Base-by-base conservation (phyloP, 1,140 invertebrate species). In the Venustaconcha ellipsiformis region DNA sequence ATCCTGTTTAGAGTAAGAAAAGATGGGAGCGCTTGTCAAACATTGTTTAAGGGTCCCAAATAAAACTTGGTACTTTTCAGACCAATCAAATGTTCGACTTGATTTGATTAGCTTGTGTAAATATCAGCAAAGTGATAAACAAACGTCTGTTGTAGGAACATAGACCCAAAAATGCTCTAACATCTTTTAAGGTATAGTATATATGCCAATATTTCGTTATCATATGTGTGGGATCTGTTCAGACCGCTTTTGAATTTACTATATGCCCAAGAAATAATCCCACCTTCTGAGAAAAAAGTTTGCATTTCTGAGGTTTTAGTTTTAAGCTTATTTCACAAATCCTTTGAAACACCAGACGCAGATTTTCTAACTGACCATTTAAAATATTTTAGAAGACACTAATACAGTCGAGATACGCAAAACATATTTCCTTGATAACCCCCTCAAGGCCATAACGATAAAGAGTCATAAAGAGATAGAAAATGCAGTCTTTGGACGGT, bases 401-500 rank as follows among this genome's bases (percentile, higher is more conserved):
- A 37, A 37, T 37, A 37, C 8, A 5, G 8, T 37, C 37, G 37
- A 37, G 4, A 4, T 37, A 37, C 8, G 4, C 37, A 37, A 37
- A 8, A 5, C 37, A 37, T 26, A 26, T 37, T 37, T 37, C 6
- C 37, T 5, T 8, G 37, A 37, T 4, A 26, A 5, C 37, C 37
- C n/a, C n/a, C n/a, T n/a, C n/a, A n/a, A n/a, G 37, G 37, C 37
- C 37, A 37, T 37, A 37, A 37, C 37, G 6, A 0, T 37, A 37
- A 37, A 37, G 5, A 6, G 37, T 8, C 37, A 37, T 37, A 37
- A 37, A 37, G 37, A 8, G 37, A 37, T 37, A 37, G 37, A 56
- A 70, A 81, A 79, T 23, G 80, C 80, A 2, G 90, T 91, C 64
- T 89, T 86, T 57, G 88, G 71, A 11, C 73, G 81, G 64, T 86